Evolutionary conservation across 92 coral and sea anemone species (phyloP), one percentile per base, ranked within the genome.

Genomic region (Porites lobata): DNA sequence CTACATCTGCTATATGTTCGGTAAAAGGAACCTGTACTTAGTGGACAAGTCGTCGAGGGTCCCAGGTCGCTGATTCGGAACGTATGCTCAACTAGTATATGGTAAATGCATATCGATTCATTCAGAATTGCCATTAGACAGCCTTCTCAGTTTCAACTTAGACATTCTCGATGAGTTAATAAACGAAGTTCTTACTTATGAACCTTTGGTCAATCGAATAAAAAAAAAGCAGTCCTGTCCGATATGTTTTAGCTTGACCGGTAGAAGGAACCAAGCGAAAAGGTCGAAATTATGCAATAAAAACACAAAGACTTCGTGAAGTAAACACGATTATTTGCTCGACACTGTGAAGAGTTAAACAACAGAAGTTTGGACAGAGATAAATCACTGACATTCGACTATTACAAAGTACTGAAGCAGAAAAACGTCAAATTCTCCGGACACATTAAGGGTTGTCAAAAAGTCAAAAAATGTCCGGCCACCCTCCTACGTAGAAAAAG

Each of bases 401-500:
- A 43, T 7, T 68, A 18, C n/a, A 78, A 18, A 54, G 11, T 29
- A 63, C 83, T 58, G 75, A 66, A 66, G 20, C 24, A 50, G 29
- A 68, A 81, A 72, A 68, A 68, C 51, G 73, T 18, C 56, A 82
- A 82, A 82, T 62, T 56, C 52, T 82, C 68, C 78, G 69, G 43
- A 69, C 53, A 20, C 8, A 18, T 1, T 2, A 14, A 7, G 47
- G 20, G 52, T 26, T 69, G 76, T 59, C 66, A 69, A 21, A 26
- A 70, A 82, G 78, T 38, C 78, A 57, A 82, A 82, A 58, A 62
- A 82, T 82, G 75, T 38, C 21, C 56, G 1, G 69, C 26, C 68
- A 69, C 77, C 85, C 86, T 82, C 86, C 86, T 58, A 70, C 86
- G 78, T 53, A 21, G 5, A 51, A n/a, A 68, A 81, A 70, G 51